Base-by-base conservation (phyloP, 37 sponge, comb jelly and placozoan species). In the Hormiphora californensis region DNA sequence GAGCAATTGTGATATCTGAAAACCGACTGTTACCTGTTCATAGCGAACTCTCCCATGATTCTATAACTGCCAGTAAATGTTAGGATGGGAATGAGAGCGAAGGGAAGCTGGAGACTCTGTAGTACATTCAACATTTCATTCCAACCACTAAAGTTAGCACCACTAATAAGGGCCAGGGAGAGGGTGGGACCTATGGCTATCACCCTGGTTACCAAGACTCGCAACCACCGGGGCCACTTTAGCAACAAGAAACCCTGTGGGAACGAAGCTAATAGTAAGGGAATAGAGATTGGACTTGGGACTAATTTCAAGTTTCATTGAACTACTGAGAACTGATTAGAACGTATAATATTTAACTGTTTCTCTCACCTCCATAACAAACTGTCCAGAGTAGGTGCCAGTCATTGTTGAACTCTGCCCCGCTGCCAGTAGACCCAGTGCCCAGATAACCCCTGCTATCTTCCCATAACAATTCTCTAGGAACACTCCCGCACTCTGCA, bases 311-410 rank as follows among this genome's bases (percentile, higher is more conserved):
- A 49, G 15, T 17, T 15, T 49, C 12, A 49, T 17, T 49, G 12
- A 15, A 49, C 53, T 49, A 15, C 15, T 49, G 15, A 49, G 53
- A 49, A 15, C 9, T 17, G 15, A 49, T 17, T 15, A 49, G 15
- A 49, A 49, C 9, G 9, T 49, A 49, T 15, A 49, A 15, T 17
- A 49, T 17, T 49, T 9, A 49, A 49, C 9, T 17, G 53, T 15
- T 49, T 49, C 22, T 23, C 61, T 57, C 25, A 57, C 67, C 88
- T 94, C 91, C 96, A 96, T 96, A 12, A 92, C 96, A 92, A 96
- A 96, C 69, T 96, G 96, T 15, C 96, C 96, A 55, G 96, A 94
- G 88, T 96, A 96, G 0, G 96, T 96, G n/a, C 96, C 96, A 41
- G 96, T 95, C 96, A 95, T 86, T 2, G 86, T 86, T 9, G 86